phyloP scores from a whole-genome alignment of 2,888 invertebrate species.

The Metopia argyrocephala region DNA sequence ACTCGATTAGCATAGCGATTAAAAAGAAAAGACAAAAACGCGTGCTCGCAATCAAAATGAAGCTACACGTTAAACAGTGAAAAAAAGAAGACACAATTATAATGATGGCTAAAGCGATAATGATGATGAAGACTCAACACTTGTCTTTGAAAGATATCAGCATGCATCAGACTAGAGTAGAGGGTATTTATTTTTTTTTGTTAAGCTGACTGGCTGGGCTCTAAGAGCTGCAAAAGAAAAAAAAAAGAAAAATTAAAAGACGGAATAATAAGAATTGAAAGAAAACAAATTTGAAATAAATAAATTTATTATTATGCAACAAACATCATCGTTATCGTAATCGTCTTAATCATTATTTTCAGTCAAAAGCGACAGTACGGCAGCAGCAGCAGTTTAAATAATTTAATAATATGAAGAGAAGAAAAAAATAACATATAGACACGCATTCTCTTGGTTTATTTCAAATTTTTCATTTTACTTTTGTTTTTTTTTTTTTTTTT shows the following conservation, averaged over 20 bases:
- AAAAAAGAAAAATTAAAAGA: neutral
- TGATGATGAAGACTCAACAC: neutral
- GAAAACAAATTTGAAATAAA: neutral
- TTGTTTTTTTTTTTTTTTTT: neutral
- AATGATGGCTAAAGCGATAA: neutral
- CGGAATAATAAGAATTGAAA: neutral
- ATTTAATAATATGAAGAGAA: conserved; percentile 39
- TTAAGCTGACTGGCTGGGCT: neutral
- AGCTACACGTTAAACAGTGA: conserved; percentile 21
- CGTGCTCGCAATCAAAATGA: conserved; percentile 61
- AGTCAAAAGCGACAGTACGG: conserved; percentile 7
- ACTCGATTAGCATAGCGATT: conserved; percentile 41
- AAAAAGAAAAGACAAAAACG: conserved; percentile 33
- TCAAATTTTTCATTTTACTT: conserved; percentile 36
- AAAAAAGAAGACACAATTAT: conserved; percentile 4
- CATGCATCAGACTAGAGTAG: neutral
- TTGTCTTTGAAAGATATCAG: too few relatives aligned
- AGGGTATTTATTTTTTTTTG: neutral
- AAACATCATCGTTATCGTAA: too few relatives aligned
- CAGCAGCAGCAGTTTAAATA: neutral
- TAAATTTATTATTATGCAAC: conserved; percentile 53
- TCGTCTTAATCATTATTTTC: conserved; percentile 27
- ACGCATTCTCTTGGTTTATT: conserved; percentile 39
- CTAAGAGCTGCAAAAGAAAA: neutral
- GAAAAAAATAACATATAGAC: conserved; percentile 3